These are phyloP conservation scores for Mesaphorura yosii DNA, from an alignment of 1,140 invertebrate species.

Conservation along the genomic window DNA sequence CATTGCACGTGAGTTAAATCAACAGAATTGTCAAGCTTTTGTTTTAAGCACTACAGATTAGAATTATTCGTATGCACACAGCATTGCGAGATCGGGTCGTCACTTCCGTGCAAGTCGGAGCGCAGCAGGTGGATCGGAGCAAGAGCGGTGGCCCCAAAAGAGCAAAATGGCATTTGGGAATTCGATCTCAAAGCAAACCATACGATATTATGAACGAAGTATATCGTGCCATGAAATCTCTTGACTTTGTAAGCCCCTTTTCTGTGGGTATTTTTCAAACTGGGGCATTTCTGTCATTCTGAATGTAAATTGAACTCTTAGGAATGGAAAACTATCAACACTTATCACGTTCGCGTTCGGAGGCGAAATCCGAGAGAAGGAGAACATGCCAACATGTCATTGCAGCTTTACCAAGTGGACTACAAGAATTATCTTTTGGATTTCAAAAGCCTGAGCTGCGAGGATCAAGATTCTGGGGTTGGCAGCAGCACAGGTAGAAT, in stretches of 20 bases:
- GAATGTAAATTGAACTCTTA: conserved; percentile 33
- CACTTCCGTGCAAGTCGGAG: conserved; percentile 34
- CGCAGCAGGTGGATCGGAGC: conserved; percentile 38
- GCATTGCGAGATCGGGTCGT: conserved; percentile 50
- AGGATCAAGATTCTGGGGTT: conserved; percentile 51
- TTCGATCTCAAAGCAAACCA: conserved; percentile 95
- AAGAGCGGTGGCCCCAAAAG: conserved; percentile 63
- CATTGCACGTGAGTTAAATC: conserved; percentile 62
- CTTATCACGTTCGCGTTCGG: conserved; percentile 80
- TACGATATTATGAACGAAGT: conserved; percentile 99
- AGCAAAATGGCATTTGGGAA: conserved; percentile 98
- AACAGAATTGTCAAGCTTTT: background rate
- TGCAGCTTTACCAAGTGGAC: conserved; percentile 98
- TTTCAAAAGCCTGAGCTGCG: conserved; percentile 79
- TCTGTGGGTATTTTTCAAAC: too few relatives aligned
- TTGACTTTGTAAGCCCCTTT: conserved; percentile 87
- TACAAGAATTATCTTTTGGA: conserved; percentile 93
- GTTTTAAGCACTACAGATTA: background rate
- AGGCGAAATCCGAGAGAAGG: conserved; percentile 59
- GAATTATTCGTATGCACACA: conserved; percentile 10
- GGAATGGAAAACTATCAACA: conserved; percentile 98
- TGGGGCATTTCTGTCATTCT: too few relatives aligned
- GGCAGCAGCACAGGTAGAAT: conserved; percentile 12
- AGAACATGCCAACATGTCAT: conserved; percentile 87
- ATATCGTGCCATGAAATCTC: conserved; percentile 93